Conservation (phyloP, 1,140 invertebrate species). For the Calycopis cecrops region DNA sequence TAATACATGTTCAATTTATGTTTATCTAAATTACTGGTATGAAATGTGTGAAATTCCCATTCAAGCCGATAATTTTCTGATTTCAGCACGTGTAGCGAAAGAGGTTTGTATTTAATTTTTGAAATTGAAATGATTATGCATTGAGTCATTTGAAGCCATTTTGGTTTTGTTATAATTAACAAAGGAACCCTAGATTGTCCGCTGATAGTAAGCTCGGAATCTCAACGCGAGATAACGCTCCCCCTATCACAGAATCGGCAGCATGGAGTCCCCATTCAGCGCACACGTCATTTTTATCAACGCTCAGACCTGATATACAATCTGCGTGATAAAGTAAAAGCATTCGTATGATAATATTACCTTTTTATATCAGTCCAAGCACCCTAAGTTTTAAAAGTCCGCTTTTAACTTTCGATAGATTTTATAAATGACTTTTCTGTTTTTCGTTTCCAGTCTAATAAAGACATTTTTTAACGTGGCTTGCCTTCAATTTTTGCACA, state of each 20-base stretch:
- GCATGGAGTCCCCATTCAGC: conserved; percentile 21
- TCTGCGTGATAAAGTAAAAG: not conserved
- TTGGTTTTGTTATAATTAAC: conserved; percentile 2
- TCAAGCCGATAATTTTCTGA: too few relatives aligned
- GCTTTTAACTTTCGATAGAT: not conserved
- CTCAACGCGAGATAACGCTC: conserved; percentile 45
- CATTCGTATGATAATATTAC: conserved; percentile 6
- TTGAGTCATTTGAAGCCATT: too few relatives aligned
- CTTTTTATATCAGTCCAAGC: not conserved
- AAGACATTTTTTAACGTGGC: too few relatives aligned
- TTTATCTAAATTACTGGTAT: too few relatives aligned
- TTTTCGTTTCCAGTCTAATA: too few relatives aligned
- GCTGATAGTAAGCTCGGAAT: conserved; percentile 63
- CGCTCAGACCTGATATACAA: conserved; percentile 15
- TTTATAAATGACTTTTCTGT: too few relatives aligned
- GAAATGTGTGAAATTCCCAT: too few relatives aligned
- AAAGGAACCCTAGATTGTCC: conserved; percentile 30
- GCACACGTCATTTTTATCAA: conserved; percentile 43
- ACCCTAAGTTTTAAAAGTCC: not conserved
- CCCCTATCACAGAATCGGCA: conserved; percentile 17
- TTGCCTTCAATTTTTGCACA: too few relatives aligned
- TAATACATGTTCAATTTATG: too few relatives aligned
- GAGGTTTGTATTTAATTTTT: too few relatives aligned
- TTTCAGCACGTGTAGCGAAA: too few relatives aligned
- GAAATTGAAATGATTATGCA: too few relatives aligned